Evolutionary conservation across 1,140 invertebrate genomes (phyloP), one percentile per base, ranked within the genome.

Genomic region (Mycetomoellerius zeteki): DNA sequence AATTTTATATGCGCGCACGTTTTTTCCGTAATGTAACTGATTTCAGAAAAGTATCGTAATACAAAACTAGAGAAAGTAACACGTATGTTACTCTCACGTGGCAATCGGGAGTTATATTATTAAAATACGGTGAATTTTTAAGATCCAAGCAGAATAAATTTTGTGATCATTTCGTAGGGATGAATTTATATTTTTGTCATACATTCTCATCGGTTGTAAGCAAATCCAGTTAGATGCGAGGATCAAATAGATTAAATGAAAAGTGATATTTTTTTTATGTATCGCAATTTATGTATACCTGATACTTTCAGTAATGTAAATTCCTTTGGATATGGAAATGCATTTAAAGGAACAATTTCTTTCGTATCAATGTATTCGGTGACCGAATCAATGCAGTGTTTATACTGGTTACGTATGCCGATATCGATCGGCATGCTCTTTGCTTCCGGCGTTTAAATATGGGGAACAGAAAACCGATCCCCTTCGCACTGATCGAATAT

Each of bases 11-110:
- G 21, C 12, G 30, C 4, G 56, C 37, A 12, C 37, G 37, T 43
- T 62, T 75, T 73, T 37, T 19, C n/a, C 37, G 27, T 73, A 84
- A 73, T 33, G 19, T 21, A 84, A 84, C 69, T 24, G n/a, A 84
- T 84, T 84, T 75, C 80, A 84, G 80, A 84, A 84, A 84, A 60
- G 24, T 84, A 82, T 82, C 67, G 54, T 73, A 84, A 84, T 8
- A 47, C 7, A 27, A 75, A 69, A 69, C 30, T 14, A 50, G 47
- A 24, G 27, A 21, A 16, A 50, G 8, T 50, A 69, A 69, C 14
- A 14, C 21, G 16, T 16, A 64, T 8, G 7, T 47, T 50, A 50
- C 8, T 33, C 4, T 50, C 16, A 60, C 27, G 19, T 72, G 24
- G 2, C 37, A 56, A 19, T 16, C 16, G 64, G 30, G 21, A 30